phyloP scores from a whole-genome alignment of 1,140 invertebrate species.

The Temnothorax longispinosus region DNA sequence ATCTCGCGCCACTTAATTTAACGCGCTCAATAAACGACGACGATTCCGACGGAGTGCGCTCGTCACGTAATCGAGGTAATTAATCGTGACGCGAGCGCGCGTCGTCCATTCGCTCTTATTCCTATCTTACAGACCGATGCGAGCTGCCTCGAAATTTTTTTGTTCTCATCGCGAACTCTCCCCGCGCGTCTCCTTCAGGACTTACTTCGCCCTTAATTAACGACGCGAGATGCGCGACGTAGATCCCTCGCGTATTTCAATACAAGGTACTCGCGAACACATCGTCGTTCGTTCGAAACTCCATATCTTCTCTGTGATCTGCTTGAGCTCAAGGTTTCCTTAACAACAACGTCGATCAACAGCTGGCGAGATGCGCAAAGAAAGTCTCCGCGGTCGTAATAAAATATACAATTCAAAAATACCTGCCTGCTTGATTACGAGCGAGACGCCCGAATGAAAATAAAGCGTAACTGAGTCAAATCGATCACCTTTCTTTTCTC shows the following conservation, averaged over 20 bases:
- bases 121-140: background rate
- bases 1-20: conserved; percentile 65
- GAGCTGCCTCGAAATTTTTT: background rate
- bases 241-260: conserved; percentile 2
- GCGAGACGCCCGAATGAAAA: background rate
- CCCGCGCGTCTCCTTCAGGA: background rate
- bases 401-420: background rate
- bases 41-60: conserved; percentile 31
- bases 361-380: background rate
- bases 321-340: background rate
- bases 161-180: background rate
- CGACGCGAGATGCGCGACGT: background rate
- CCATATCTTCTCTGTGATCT: background rate
- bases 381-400: background rate
- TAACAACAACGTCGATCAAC: background rate
- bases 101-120: background rate
- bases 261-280: background rate
- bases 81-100: conserved; percentile 57
- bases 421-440: background rate
- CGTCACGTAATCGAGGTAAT: conserved; percentile 68
- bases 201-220: conserved; percentile 22
- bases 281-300: background rate
- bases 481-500: background rate
- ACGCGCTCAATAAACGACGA: conserved; percentile 66
- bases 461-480: conserved; percentile 13